Evolutionary conservation across 2,888 invertebrate species (phyloP), one percentile per base, ranked within the genome.

Genomic region (Drosophila pseudotalamancana): DNA sequence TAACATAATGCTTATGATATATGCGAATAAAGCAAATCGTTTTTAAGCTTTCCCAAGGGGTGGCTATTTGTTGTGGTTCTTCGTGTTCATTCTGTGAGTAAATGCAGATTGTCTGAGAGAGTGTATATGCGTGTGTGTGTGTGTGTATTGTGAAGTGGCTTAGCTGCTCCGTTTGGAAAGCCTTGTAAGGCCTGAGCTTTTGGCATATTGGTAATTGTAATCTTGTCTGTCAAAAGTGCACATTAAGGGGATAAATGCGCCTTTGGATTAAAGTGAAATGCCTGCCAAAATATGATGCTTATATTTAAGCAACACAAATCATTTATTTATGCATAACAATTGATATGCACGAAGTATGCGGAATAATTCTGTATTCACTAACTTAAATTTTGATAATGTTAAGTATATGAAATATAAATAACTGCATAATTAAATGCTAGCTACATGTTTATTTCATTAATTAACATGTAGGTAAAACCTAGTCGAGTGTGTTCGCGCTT

Each of bases 1-100:
- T 86, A 87, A 71, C 79, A 84, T 84, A 74, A 81, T 84, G 86
- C 78, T 87, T 81, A 81, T 87, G 81, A 77, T 84, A 74, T 74
- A 79, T 68, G 72, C 27, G 53, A 53, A 57, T 71, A 55, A 68
- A 60, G 69, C 63, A 72, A 77, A 81, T 81, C 85, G 71, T 65
- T 85, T 82, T 59, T 53, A 39, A 57, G 71, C 46, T 37, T 21
- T 42, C 16, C 27, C 40, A 11, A 37, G 23, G 25, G 18, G 5
- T 19, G 37, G 23, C 62, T 48, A 63, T 61, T 54, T 48, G 50
- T 63, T 62, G 63, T 70, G 51, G 60, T 39, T 62, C 43, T 14
- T 18, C 12, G 12, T 21, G 23, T n/a, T 42, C 5, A 18, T 14
- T 1, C 35, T 31, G 27, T 34, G 56, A 14, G 25, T 39, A 23